Percentiles rank a stretch among this genome's conserved stretches.
Conservation (phyloP, 2,888 invertebrate species). For the Chrysotoxum bicinctum region DNA sequence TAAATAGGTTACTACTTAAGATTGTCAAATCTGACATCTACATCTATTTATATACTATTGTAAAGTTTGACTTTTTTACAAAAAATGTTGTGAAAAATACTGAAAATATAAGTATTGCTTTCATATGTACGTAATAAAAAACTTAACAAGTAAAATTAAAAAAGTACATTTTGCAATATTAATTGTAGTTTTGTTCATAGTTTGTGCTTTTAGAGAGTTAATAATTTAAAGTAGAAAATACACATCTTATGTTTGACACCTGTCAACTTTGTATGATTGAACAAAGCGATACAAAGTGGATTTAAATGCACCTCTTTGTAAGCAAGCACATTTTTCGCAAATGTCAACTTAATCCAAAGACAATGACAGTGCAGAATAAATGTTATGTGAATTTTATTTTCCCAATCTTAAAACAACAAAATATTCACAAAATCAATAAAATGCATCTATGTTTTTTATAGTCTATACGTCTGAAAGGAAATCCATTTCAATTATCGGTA, state of each 20-base stretch:
- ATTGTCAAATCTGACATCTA: no score
- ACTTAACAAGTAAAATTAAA: no score
- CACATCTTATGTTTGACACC: neutral
- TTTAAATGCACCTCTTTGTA: neutral
- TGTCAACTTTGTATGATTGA: neutral
- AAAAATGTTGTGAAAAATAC: no score
- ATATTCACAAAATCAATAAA: neutral
- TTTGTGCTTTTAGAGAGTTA: no score
- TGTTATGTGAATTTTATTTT: neutral
- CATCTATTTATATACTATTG: no score
- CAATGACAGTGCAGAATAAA: neutral
- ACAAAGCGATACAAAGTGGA: neutral
- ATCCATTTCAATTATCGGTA: conserved; percentile 45
- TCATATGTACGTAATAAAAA: no score
- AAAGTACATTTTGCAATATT: no score
- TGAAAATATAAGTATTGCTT: no score
- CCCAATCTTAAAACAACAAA: neutral
- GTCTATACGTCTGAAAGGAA: conserved; percentile 9
- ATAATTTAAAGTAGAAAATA: no score
- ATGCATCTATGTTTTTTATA: neutral
- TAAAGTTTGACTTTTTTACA: no score
- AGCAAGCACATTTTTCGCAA: neutral
- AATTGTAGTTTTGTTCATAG: no score
- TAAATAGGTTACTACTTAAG: no score
- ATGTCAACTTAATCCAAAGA: neutral